Evolutionary conservation across 2,797 vertebrate genomes (phyloP), one percentile per base, ranked within the genome.

Genomic region (Sciaenops ocellatus): DNA sequence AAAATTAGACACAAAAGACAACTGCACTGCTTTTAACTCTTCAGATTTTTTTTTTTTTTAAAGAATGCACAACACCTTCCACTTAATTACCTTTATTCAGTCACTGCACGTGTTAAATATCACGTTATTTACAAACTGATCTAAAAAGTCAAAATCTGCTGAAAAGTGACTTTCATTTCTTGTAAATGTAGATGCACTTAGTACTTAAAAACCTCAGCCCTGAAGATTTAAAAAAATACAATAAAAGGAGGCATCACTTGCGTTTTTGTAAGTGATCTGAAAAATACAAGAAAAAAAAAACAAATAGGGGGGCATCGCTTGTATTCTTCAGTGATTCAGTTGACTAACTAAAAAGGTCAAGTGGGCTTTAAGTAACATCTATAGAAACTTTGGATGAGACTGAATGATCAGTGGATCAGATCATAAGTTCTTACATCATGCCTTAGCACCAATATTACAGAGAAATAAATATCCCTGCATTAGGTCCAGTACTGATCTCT

Each of bases 51-150:
- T 82, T 83, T 83, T 84, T 69, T 72, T 64, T 70, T 28, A 79
- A 90, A 91, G 79, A 93, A 94, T 74, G 82, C 90, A 94, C 93
- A 77, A 93, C 92, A 94, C 85, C 85, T 92, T 93, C 89, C 89
- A 94, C 90, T 80, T 89, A 85, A 76, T 92, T 90, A 94, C 84
- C 85, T 94, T 90, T 85, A 92, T 90, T 90, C 90, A 90, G 86
- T 92, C 89, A 94, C 93, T 84, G 88, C 65, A 94, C 74, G 80
- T 86, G 86, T 93, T 92, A 89, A 91, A 91, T 91, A 89, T 86
- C 90, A 90, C 83, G 16, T 89, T 95, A 94, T 94, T 92, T 95
- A 95, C 94, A 94, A 93, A 94, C 87, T 69, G 80, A 92, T 87
- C 79, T 89, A 87, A 92, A 92, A 92, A 90, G 89, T 90, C 80